phyloP scores from a whole-genome alignment of 2,113 vertebrate species.

The Mus musculus region DNA sequence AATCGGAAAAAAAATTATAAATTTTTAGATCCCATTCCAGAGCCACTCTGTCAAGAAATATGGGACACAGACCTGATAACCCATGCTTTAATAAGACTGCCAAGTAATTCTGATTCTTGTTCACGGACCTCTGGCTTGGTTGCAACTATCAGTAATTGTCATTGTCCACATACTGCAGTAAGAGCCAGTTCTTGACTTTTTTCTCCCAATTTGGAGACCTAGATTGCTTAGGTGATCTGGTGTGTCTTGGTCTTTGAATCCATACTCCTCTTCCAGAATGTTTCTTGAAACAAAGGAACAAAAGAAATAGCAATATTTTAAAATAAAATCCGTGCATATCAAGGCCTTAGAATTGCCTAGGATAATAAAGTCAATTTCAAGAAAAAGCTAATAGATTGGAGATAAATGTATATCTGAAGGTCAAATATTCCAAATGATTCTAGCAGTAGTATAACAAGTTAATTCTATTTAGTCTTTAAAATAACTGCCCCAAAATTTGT shows the following conservation, averaged over 20 bases:
- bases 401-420: slow-evolving; percentile 26
- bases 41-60: not conserved
- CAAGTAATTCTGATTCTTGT: not conserved
- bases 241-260: not conserved
- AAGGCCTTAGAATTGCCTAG: slow-evolving; percentile 22
- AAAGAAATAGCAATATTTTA: not conserved
- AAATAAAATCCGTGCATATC: not conserved
- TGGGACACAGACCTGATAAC: too few relatives aligned
- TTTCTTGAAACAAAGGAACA: slow-evolving; percentile 25
- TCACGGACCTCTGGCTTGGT: slow-evolving; percentile 15
- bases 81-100: not conserved
- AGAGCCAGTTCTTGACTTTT: not conserved
- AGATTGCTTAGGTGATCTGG: not conserved
- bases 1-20: not conserved
- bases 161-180: not conserved
- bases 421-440: slow-evolving; percentile 52
- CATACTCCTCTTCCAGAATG: not conserved
- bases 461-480: slow-evolving; percentile 33
- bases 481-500: slow-evolving; percentile 25
- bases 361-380: slow-evolving; percentile 42
- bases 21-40: not conserved
- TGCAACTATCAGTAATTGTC: not conserved
- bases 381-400: not conserved
- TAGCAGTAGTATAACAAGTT: slow-evolving; percentile 16
- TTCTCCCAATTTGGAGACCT: not conserved